phyloP scores from a whole-genome alignment of 1,140 invertebrate genomes.

The Musca vetustissima region DNA sequence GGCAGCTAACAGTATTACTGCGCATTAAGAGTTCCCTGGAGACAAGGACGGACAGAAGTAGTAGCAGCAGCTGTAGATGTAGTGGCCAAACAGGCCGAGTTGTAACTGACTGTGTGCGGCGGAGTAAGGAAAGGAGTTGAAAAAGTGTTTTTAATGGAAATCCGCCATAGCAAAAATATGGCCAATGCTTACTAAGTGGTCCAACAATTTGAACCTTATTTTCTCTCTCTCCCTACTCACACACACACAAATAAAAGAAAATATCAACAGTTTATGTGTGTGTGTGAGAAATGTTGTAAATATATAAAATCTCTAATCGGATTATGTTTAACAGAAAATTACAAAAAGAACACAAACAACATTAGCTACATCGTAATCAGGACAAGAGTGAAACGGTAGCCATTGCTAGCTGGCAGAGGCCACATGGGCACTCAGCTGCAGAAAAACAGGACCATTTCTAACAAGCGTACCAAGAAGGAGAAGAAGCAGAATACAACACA shows the following conservation, averaged over 20 bases:
- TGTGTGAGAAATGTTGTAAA: background rate
- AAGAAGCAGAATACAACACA: too few species aligned
- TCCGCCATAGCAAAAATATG: background rate
- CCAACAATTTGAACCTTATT: background rate
- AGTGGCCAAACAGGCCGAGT: too few species aligned
- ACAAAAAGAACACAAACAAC: slow-evolving; percentile 22
- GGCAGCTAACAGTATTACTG: slow-evolving; percentile 48
- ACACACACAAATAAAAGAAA: background rate
- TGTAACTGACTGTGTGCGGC: too few species aligned
- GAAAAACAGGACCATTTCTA: background rate
- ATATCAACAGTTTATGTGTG: background rate
- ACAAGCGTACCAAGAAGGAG: too few species aligned
- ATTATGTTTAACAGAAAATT: slow-evolving; percentile 24
- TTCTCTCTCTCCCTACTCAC: too few species aligned
- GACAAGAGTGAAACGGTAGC: background rate
- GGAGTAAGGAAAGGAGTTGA: background rate
- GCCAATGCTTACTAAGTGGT: slow-evolving; percentile 12
- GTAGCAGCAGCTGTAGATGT: too few species aligned
- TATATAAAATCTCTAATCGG: slow-evolving; percentile 21
- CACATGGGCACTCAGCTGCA: too few species aligned
- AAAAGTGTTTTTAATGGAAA: slow-evolving; percentile 3
- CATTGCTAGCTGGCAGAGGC: background rate
- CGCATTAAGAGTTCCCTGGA: slow-evolving; percentile 42
- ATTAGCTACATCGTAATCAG: slow-evolving; percentile 7
- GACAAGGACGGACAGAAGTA: slow-evolving; percentile 7